phyloP scores from a whole-genome alignment of 92 coral and sea anemone genomes.

The Parazoanthus swiftii region DNA sequence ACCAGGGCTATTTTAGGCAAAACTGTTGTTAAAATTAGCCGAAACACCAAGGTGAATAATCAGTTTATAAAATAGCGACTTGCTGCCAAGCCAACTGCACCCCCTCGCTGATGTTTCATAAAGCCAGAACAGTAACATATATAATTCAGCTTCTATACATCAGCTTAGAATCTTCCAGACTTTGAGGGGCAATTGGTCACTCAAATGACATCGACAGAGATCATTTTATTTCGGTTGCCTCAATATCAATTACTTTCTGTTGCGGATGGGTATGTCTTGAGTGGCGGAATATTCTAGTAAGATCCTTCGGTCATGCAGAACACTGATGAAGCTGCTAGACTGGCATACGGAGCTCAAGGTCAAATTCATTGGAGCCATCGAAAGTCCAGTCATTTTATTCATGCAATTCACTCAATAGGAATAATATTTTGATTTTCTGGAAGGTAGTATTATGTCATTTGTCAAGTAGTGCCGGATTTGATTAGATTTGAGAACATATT shows the following conservation, averaged over 20 bases:
- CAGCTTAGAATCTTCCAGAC: conserved; percentile 22
- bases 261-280: conserved; percentile 7
- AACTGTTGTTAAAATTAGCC: not conserved
- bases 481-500: conserved; percentile 6
- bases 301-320: conserved; percentile 37
- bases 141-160: conserved; percentile 2
- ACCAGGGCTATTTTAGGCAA: conserved; percentile 21
- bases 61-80: conserved; percentile 1
- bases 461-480: conserved; percentile 13
- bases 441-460: not conserved
- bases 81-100: conserved; percentile 13
- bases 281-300: conserved; percentile 35
- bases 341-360: not conserved
- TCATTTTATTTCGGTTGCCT: conserved; percentile 29
- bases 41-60: not conserved
- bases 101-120: conserved; percentile 31
- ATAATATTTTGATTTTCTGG: conserved; percentile 16
- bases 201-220: not conserved
- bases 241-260: conserved; percentile 41
- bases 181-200: not conserved
- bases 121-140: conserved; percentile 7
- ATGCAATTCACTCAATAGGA: conserved; percentile 23
- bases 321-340: conserved; percentile 21
- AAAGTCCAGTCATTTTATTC: conserved; percentile 32
- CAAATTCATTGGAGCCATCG: not conserved